A percentile compares a stretch with the other conserved stretches of the same genome.
Evolutionary conservation across 2,797 vertebrate genomes (phyloP).

Genomic region (Anableps anableps): DNA sequence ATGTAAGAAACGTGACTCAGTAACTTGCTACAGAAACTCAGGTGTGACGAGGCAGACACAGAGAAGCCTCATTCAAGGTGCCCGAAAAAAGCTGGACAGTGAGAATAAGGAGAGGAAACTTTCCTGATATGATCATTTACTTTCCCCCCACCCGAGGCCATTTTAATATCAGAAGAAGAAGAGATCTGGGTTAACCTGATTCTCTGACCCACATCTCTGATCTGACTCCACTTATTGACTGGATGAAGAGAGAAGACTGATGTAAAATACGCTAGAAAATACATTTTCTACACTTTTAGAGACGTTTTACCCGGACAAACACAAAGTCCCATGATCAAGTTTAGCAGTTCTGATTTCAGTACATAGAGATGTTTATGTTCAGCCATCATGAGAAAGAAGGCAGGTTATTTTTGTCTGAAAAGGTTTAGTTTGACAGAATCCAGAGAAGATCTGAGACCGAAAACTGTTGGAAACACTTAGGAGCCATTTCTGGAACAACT

Average conservation of each 20-base stretch:
- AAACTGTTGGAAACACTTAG: neutral
- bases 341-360: neutral
- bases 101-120: neutral
- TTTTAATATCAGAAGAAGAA: slow-evolving; percentile 3
- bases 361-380: neutral
- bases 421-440: too few relatives aligned
- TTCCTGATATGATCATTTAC: too few relatives aligned
- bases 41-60: neutral
- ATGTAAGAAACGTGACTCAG: too few relatives aligned
- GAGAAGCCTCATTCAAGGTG: too few relatives aligned
- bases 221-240: neutral
- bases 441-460: neutral
- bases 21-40: neutral
- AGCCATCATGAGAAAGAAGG: neutral
- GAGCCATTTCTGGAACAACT: neutral
- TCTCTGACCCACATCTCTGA: slow-evolving; percentile 36
- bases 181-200: slow-evolving; percentile 18
- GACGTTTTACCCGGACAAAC: neutral
- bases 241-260: neutral
- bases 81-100: neutral
- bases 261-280: too few relatives aligned
- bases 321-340: too few relatives aligned
- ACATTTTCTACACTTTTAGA: neutral
- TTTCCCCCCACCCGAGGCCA: slow-evolving; percentile 3
- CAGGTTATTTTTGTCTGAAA: too few relatives aligned